A percentile compares a stretch with the other conserved stretches of the same genome.
Evolutionary conservation across 2,113 vertebrate species (phyloP).

Genomic region (Dipodomys ordii): DNA sequence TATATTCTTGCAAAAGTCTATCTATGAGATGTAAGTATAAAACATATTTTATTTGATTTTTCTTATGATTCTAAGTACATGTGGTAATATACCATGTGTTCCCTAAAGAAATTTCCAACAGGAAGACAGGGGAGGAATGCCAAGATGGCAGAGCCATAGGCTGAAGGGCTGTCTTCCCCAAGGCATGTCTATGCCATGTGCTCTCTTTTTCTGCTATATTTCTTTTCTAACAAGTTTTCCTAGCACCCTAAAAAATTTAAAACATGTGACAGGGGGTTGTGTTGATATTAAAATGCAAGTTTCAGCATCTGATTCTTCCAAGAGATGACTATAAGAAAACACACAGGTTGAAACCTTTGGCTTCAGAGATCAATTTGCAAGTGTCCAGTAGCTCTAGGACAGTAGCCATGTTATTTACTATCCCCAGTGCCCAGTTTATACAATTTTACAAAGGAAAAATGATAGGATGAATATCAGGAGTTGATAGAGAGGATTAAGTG

Average conservation of each 20-base stretch:
- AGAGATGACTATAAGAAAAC: slow-evolving; percentile 4
- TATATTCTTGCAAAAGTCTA: background rate
- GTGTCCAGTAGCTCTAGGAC: background rate
- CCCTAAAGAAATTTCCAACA: background rate
- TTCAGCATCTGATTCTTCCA: background rate
- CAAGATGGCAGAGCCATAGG: no score
- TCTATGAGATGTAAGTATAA: background rate
- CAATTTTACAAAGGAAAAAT: background rate
- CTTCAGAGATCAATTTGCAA: background rate
- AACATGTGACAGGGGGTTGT: background rate
- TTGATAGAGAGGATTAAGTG: slow-evolving; percentile 29
- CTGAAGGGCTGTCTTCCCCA: no score
- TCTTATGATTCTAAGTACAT: background rate
- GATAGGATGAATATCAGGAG: background rate
- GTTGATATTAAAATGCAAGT: background rate
- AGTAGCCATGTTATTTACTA: background rate
- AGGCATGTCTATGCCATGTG: no score
- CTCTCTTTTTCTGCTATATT: no score
- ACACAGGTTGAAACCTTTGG: background rate
- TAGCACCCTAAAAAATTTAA: no score
- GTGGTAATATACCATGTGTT: background rate
- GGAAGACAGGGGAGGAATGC: no score
- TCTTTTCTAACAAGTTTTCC: no score
- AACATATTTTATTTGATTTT: slow-evolving; percentile 41
- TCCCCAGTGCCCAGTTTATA: background rate